Percentiles rank a stretch among this genome's conserved stretches.
Evolutionary conservation across 2,113 vertebrate genomes (phyloP).

Genomic region (Xenopus borealis): DNA sequence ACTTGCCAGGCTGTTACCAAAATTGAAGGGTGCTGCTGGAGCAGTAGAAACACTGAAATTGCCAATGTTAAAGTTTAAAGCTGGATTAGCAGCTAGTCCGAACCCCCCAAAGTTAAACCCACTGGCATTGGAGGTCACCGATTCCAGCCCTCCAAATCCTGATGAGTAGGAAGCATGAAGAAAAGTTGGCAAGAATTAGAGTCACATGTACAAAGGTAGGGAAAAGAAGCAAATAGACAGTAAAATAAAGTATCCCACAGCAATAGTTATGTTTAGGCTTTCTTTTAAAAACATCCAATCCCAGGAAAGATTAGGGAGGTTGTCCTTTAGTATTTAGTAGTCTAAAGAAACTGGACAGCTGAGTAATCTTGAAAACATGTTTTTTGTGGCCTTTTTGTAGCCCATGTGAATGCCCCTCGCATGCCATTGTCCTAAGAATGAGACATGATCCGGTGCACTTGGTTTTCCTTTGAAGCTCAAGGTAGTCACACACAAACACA

Average conservation of each 20-base stretch:
- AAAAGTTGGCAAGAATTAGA: slow-evolving; percentile 67
- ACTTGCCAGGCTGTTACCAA: slow-evolving; percentile 94
- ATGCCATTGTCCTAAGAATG: no score
- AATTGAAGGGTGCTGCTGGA: slow-evolving; percentile 89
- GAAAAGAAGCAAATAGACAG: slow-evolving; percentile 10
- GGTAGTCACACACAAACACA: no score
- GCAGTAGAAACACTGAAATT: slow-evolving; percentile 90
- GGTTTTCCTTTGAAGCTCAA: no score
- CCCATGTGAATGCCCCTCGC: no score
- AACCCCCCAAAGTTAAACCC: slow-evolving; percentile 99
- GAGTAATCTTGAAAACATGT: no score
- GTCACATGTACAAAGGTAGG: slow-evolving; percentile 23
- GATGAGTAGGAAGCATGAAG: slow-evolving; percentile 68
- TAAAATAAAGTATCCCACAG: neutral
- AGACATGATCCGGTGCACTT: no score
- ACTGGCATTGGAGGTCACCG: slow-evolving; percentile 85
- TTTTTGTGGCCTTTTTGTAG: no score
- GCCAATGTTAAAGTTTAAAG: slow-evolving; percentile 95
- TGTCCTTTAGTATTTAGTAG: no score
- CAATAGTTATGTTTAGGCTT: neutral
- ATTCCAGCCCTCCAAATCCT: slow-evolving; percentile 98
- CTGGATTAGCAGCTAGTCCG: slow-evolving; percentile 89
- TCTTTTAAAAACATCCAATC: neutral
- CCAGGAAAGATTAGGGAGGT: neutral
- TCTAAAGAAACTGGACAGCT: no score